Conservation (phyloP, 2,113 vertebrate species). For the Rafetus swinhoei region DNA sequence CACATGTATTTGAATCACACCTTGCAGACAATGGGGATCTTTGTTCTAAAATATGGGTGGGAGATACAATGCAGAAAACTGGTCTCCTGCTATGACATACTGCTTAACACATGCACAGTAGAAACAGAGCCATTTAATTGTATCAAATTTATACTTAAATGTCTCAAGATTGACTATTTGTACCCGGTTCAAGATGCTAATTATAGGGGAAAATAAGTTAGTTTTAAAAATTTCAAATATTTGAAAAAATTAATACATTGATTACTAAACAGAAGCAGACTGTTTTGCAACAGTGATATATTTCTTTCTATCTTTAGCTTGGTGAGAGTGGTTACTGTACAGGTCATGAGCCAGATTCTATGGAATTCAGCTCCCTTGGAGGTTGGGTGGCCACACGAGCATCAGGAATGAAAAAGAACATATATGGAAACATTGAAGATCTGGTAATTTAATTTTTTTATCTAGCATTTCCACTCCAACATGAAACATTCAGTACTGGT, state of each 20-base stretch:
- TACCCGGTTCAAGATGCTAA: neutral
- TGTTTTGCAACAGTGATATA: slow-evolving; percentile 26
- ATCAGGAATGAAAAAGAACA: slow-evolving; percentile 99
- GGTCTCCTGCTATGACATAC: neutral
- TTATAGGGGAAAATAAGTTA: too few relatives aligned
- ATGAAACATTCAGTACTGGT: neutral
- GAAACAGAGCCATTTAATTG: neutral
- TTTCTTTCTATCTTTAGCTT: slow-evolving; percentile 82
- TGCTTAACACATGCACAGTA: neutral
- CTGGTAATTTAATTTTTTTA: slow-evolving; percentile 80
- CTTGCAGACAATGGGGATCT: neutral
- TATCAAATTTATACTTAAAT: neutral
- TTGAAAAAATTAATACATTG: neutral
- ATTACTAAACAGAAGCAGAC: neutral
- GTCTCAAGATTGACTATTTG: neutral
- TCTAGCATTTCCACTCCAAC: neutral
- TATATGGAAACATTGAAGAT: slow-evolving; percentile 99
- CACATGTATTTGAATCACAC: slow-evolving; percentile 17
- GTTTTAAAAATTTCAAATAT: neutral
- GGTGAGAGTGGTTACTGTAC: slow-evolving; percentile 96
- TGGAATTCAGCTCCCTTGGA: slow-evolving; percentile 98
- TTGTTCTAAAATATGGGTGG: slow-evolving; percentile 26
- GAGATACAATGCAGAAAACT: neutral
- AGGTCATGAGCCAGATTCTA: slow-evolving; percentile 97
- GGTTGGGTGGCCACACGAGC: slow-evolving; percentile 98